Base-by-base conservation (phyloP, 1,140 invertebrate species). In the Aphelenchoides besseyi region DNA sequence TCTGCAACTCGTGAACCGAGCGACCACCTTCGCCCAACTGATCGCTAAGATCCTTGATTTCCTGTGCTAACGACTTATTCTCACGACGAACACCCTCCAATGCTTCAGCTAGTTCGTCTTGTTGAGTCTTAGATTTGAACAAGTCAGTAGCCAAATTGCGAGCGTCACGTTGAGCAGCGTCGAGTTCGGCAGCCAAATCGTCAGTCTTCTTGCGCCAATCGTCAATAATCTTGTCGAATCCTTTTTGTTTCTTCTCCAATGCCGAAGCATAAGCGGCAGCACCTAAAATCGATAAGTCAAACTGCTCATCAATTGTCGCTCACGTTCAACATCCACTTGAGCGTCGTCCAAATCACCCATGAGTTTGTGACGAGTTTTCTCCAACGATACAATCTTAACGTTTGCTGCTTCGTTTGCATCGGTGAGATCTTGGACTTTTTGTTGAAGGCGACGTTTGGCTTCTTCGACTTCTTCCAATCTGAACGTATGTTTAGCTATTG, bases 141-240 rank as follows among this genome's bases (percentile, higher is more conserved):
- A n/a, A n/a, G n/a, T n/a, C n/a, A n/a, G n/a, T n/a, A n/a, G n/a
- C n/a, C n/a, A n/a, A n/a, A 89, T 95, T 95, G 85, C 96, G 91
- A 89, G 94, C 95, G 87, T 98, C 96, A 87, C 97, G 95, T 87
- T 98, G 95, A 85, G 92, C 93, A 79, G 92, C 93, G 86, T 98
- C 96, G 62, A 98, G 89, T 87, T 98, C 96, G 79, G 92, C 91
- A 75, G 94, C 92, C 72, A 98, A 89, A 85, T 97, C 94, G 82
- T 97, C 93, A 85, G 95, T 94, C 89, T 98, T 97, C 86, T 94
- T 90, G 87, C 97, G 97, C 96, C 96, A 99, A 91, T 99, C 96
- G 75, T 92, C 91, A 85, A 98, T 92, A 87, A 97, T 94, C 88
- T 97, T 97, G 89, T 98, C 96, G 88, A 98, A 97, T 78, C 92